Evolutionary conservation across 2,888 invertebrate species (phyloP).

Genomic region (Halocaridina rubra): DNA sequence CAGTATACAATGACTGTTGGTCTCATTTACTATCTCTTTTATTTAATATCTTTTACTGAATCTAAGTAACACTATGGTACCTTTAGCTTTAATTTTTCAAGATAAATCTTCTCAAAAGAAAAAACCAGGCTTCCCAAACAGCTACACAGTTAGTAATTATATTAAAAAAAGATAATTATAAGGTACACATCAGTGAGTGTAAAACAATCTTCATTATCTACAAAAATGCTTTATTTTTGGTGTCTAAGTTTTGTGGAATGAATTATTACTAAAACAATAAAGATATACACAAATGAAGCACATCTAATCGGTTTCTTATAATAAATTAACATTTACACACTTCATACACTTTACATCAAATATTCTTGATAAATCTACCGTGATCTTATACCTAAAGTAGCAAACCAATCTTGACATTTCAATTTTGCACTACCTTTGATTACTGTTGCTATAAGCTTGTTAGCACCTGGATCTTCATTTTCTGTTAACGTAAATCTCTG

Average conservation of each 20-base stretch:
- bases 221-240: background rate
- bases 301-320: no score
- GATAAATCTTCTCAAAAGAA: no score
- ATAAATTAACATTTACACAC: background rate
- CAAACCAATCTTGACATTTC: constrained; percentile 43
- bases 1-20: no score
- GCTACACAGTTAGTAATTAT: no score
- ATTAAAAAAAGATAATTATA: no score
- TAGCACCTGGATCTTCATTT: background rate
- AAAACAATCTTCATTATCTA: background rate
- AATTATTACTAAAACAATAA: background rate
- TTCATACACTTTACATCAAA: background rate
- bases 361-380: background rate
- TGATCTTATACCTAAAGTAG: constrained; percentile 32
- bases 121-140: no score
- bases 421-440: constrained; percentile 18
- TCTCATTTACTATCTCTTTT: no score
- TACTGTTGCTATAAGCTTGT: constrained; percentile 9
- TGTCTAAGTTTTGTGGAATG: no score
- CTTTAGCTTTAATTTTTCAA: no score
- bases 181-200: background rate
- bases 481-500: constrained; percentile 7
- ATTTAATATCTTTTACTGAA: no score
- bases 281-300: no score
- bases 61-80: no score